A percentile compares a stretch with the other conserved stretches of the same genome.
These are phyloP conservation scores for Leuciscus waleckii DNA, from an alignment of 2,797 vertebrate species.

Conservation along the genomic window DNA sequence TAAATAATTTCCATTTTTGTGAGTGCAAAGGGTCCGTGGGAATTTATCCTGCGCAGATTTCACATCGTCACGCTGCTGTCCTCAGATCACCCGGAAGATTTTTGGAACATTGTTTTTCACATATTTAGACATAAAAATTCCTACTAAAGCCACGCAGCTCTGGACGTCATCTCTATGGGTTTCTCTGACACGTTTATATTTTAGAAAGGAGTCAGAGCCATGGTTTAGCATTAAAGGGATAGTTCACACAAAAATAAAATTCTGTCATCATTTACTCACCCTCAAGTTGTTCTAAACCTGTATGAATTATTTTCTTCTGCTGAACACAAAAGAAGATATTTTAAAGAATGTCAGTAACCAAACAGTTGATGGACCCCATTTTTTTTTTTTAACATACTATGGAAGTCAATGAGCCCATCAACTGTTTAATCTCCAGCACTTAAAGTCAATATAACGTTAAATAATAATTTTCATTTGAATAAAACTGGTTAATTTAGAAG, in stretches of 20 bases:
- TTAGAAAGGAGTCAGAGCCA: neutral
- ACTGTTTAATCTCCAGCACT: neutral
- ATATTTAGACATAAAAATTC: neutral
- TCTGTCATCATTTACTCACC: neutral
- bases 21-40: slow-evolving; percentile 28
- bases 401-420: neutral
- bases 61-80: slow-evolving; percentile 8
- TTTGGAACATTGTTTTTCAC: neutral
- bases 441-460: neutral
- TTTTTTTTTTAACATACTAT: neutral
- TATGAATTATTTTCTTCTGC: neutral
- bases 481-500: neutral
- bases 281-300: neutral
- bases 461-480: neutral
- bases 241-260: neutral
- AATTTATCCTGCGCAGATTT: slow-evolving; percentile 20
- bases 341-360: neutral
- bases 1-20: slow-evolving; percentile 31
- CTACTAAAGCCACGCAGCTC: neutral
- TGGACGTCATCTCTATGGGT: neutral
- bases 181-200: neutral
- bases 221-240: neutral
- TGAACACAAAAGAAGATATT: neutral
- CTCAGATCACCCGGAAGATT: slow-evolving; percentile 20
- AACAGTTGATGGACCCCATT: neutral